These are phyloP conservation scores for Taurulus bubalis DNA, from an alignment of 2,113 vertebrate species.

Conservation along the genomic window DNA sequence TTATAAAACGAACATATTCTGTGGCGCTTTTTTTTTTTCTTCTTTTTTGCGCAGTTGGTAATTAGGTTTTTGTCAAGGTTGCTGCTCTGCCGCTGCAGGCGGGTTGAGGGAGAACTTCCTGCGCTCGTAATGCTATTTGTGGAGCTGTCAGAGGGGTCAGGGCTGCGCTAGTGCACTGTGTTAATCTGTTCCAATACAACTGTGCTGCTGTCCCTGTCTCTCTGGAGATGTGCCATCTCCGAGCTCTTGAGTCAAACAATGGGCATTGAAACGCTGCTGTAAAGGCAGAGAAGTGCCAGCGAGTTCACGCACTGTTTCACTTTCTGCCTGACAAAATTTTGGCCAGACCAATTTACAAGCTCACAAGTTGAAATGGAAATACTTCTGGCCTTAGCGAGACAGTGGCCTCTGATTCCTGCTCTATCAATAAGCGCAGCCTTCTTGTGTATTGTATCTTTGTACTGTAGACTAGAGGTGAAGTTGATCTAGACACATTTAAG, in stretches of 20 bases:
- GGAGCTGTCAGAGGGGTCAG: slow-evolving; percentile 53
- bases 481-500: slow-evolving; percentile 74
- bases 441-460: slow-evolving; percentile 77
- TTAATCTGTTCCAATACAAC: slow-evolving; percentile 71
- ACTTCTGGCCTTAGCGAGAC: slow-evolving; percentile 64
- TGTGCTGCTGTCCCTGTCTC: slow-evolving; percentile 52
- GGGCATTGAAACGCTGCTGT: slow-evolving; percentile 47
- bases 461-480: slow-evolving; percentile 77
- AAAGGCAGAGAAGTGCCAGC: slow-evolving; percentile 34
- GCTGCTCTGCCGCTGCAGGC: slow-evolving; percentile 45
- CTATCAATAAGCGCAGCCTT: slow-evolving; percentile 67
- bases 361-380: slow-evolving; percentile 37
- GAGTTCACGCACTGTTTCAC: slow-evolving; percentile 23
- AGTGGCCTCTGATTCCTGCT: slow-evolving; percentile 70
- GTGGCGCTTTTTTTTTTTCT: slow-evolving; percentile 32
- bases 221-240: slow-evolving; percentile 59
- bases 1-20: slow-evolving; percentile 70
- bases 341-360: slow-evolving; percentile 30
- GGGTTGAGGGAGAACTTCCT: slow-evolving; percentile 43
- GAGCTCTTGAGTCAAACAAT: slow-evolving; percentile 52
- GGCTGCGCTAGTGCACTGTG: slow-evolving; percentile 50
- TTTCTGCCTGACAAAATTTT: slow-evolving; percentile 29
- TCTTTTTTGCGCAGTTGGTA: slow-evolving; percentile 50
- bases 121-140: slow-evolving; percentile 59
- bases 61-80: slow-evolving; percentile 63